phyloP scores from a whole-genome alignment of 35 echinoderm and acorn worm species.

The Ptychodera flava region DNA sequence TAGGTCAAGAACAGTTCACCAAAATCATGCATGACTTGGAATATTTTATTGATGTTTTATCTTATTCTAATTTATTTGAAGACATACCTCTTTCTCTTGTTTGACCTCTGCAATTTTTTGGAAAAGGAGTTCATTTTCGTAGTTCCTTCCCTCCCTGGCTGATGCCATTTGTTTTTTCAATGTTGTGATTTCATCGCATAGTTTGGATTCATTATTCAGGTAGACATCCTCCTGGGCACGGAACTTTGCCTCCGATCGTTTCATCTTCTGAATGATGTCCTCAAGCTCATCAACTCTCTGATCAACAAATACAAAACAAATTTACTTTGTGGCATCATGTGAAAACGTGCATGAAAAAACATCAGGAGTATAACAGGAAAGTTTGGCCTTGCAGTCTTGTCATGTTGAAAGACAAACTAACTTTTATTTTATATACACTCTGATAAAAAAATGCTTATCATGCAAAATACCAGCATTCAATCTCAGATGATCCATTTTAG shows the following conservation, averaged over 20 bases:
- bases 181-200: not conserved
- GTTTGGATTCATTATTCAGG: not conserved
- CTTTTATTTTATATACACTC: too few relatives aligned
- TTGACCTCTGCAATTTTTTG: slow-evolving; percentile 10
- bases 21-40: too few relatives aligned
- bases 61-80: not conserved
- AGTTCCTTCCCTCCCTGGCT: slow-evolving; percentile 8
- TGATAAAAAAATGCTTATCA: too few relatives aligned
- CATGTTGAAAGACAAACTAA: too few relatives aligned
- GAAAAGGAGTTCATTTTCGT: slow-evolving; percentile 12
- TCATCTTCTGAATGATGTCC: not conserved
- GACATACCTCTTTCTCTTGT: slow-evolving; percentile 11
- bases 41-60: too few relatives aligned
- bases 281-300: slow-evolving; percentile 14
- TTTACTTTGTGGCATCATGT: not conserved
- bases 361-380: too few relatives aligned
- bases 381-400: too few relatives aligned
- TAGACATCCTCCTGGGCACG: not conserved
- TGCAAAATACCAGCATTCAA: too few relatives aligned
- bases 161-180: slow-evolving; percentile 6
- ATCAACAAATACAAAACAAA: not conserved
- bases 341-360: too few relatives aligned
- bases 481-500: too few relatives aligned
- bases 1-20: too few relatives aligned
- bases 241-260: not conserved